Evolutionary conservation across 2,113 vertebrate species (phyloP).

Genomic region (Myotis yumanensis): DNA sequence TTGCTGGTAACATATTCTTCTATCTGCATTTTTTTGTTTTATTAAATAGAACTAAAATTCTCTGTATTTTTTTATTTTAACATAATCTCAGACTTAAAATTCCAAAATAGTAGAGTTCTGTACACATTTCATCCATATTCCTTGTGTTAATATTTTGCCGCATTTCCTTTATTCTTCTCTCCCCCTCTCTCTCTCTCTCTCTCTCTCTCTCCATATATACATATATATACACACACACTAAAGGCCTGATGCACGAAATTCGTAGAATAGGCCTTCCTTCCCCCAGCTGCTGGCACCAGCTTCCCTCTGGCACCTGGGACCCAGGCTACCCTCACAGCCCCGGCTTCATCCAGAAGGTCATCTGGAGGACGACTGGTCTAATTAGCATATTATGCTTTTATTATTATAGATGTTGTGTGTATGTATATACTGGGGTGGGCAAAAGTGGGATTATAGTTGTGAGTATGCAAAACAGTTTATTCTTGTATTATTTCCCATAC

Average conservation of each 20-base stretch:
- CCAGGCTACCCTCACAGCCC: too few species aligned
- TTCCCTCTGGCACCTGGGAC: too few species aligned
- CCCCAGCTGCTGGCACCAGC: too few species aligned
- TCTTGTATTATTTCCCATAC: background rate
- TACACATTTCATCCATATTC: background rate
- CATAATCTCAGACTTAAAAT: conserved; percentile 44
- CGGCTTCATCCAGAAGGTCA: too few species aligned
- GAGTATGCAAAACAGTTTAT: background rate
- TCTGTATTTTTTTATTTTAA: background rate
- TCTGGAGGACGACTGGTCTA: too few species aligned
- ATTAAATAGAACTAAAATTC: background rate
- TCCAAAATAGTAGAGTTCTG: background rate
- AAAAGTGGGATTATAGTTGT: background rate
- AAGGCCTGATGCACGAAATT: too few species aligned
- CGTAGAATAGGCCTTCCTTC: too few species aligned
- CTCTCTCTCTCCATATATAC: too few species aligned
- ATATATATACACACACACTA: too few species aligned
- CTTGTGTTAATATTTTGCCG: background rate
- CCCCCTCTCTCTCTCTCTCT: background rate
- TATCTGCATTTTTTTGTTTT: background rate
- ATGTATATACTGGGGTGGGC: background rate
- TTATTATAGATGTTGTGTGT: background rate
- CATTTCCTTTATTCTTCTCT: background rate
- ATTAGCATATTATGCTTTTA: too few species aligned
- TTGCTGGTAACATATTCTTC: background rate